A percentile compares a stretch with the other conserved stretches of the same genome.
phyloP scores from a whole-genome alignment of 1,140 invertebrate species.

The Ectropis grisescens region DNA sequence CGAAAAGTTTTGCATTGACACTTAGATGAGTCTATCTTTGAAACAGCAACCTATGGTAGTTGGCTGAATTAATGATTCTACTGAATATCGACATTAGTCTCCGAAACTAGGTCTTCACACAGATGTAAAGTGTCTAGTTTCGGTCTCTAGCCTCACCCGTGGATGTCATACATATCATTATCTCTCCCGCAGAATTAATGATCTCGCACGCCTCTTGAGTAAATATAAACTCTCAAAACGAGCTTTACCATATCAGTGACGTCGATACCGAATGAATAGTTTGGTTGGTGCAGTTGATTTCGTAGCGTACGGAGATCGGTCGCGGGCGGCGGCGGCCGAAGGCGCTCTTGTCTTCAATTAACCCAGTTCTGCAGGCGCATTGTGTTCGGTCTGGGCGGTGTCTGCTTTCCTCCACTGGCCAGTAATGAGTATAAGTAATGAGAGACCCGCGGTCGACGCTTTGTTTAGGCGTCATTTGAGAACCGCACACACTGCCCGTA shows the following conservation, averaged over 20 bases:
- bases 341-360: slow-evolving; percentile 55
- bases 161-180: too few species aligned
- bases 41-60: too few species aligned
- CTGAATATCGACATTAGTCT: too few species aligned
- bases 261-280: slow-evolving; percentile 25
- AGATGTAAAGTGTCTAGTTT: too few species aligned
- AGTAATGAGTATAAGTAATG: slow-evolving; percentile 49
- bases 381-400: slow-evolving; percentile 49
- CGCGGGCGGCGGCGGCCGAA: slow-evolving; percentile 34
- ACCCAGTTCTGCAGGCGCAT: slow-evolving; percentile 47
- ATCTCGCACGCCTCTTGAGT: not conserved
- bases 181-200: too few species aligned
- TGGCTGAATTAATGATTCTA: too few species aligned
- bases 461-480: slow-evolving; percentile 40
- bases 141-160: too few species aligned
- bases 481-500: slow-evolving; percentile 32
- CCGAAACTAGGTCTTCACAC: too few species aligned
- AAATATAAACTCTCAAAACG: too few species aligned
- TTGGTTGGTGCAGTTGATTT: slow-evolving; percentile 45
- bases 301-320: slow-evolving; percentile 30
- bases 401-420: slow-evolving; percentile 54
- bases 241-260: too few species aligned
- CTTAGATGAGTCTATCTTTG: too few species aligned
- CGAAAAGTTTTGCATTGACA: too few species aligned
- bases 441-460: slow-evolving; percentile 20